Percentiles rank a stretch among this genome's conserved stretches.
Conservation (phyloP, 2,888 invertebrate genomes). For the Diachrysia chrysitis region DNA sequence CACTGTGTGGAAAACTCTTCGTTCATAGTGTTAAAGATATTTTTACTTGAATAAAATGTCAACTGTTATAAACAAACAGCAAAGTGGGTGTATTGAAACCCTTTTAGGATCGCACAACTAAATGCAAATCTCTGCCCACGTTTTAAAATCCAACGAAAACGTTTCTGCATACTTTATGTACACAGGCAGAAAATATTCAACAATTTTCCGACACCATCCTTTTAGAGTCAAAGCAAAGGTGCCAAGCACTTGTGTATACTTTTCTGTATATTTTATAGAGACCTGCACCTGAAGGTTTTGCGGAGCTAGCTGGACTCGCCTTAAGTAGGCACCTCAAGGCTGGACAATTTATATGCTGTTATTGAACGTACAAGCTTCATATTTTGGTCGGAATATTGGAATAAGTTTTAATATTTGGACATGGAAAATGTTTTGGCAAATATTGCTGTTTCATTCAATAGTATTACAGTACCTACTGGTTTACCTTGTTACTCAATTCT, state of each 20-base stretch:
- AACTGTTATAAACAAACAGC: neutral
- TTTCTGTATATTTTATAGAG: slow-evolving; percentile 43
- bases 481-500: neutral
- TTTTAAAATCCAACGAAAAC: slow-evolving; percentile 19
- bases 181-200: slow-evolving; percentile 35
- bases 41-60: neutral
- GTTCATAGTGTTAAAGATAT: neutral
- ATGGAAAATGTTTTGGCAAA: neutral
- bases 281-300: slow-evolving; percentile 42
- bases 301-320: slow-evolving; percentile 21
- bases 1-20: neutral
- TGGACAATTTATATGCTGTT: slow-evolving; percentile 56
- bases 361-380: slow-evolving; percentile 40
- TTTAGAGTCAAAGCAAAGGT: slow-evolving; percentile 42
- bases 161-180: slow-evolving; percentile 8
- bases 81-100: slow-evolving; percentile 2
- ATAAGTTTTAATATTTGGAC: neutral
- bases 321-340: slow-evolving; percentile 54
- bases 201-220: slow-evolving; percentile 24
- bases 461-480: neutral
- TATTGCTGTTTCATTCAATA: neutral
- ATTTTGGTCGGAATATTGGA: slow-evolving; percentile 26
- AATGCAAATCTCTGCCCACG: slow-evolving; percentile 6
- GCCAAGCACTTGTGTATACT: slow-evolving; percentile 16
- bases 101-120: neutral